Evolutionary conservation across 2,888 invertebrate species (phyloP), one percentile per base, ranked within the genome.

Genomic region (Archips xylosteana): DNA sequence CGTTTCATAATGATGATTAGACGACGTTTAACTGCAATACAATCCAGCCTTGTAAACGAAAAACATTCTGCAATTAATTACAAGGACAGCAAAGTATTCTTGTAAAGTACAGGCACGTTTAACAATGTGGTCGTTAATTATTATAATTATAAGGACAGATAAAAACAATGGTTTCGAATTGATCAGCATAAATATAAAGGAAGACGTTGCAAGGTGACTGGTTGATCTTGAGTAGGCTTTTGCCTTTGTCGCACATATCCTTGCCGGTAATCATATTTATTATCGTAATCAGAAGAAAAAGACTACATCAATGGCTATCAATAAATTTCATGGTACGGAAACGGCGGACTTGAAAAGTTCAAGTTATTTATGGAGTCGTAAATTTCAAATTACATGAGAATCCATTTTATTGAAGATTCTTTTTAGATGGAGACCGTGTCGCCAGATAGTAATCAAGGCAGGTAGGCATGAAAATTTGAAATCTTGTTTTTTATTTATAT

Each of bases 221-320:
- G 66, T 67, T 45, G 57, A 42, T 45, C 66, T 67, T 67, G 57
- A 32, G 57, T 12, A 57, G 32, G 23, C 9, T 54, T 66, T 23
- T 12, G 42, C 54, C 42, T 67, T 67, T 42, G 5, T 32, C 32
- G 12, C 47, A 23, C 13, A 10, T 8, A n/a, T 23, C 42, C 42
- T 64, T 36, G 64, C 32, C 32, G 34, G 2, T 36, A 51, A 63
- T 60, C 5, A 60, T 39, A n/a, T 60, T 57, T 57, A 12, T 10
- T 32, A 4, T 3, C 4, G 45, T 3, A 32, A 8, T 0, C 23
- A 32, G 57, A 57, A 4, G n/a, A n/a, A 23, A n/a, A 23, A n/a
- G 34, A n/a, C 36, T 6, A 60, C 34, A 2, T n/a, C 39, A 9
- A 60, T 60, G n/a, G 12, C n/a, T 4, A n/a, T 39, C 5, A 23